Evolutionary conservation across 2,797 vertebrate genomes (phyloP).

Genomic region (Pseudochromis fuscus): DNA sequence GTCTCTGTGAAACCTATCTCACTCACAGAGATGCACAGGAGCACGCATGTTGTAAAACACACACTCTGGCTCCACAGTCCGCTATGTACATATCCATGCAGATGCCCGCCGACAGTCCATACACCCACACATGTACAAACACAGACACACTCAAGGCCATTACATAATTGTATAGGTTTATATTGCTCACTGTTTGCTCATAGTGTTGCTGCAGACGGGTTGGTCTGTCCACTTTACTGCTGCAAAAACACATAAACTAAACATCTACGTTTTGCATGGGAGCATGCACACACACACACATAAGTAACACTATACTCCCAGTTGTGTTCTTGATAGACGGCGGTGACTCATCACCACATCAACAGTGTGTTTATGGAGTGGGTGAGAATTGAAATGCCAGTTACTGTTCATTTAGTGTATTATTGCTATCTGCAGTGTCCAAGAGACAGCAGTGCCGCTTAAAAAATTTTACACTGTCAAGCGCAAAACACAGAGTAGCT

Average conservation of each 20-base stretch:
- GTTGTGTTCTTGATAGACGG: slow-evolving; percentile 55
- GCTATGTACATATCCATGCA: slow-evolving; percentile 53
- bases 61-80: slow-evolving; percentile 21
- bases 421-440: slow-evolving; percentile 62
- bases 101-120: slow-evolving; percentile 50
- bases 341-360: slow-evolving; percentile 74
- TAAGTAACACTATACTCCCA: slow-evolving; percentile 51
- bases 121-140: slow-evolving; percentile 66
- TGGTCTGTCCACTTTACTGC: slow-evolving; percentile 29
- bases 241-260: slow-evolving; percentile 39
- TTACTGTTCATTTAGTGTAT: slow-evolving; percentile 67
- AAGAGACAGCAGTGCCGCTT: slow-evolving; percentile 51
- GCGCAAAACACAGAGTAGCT: slow-evolving; percentile 37
- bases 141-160: slow-evolving; percentile 60
- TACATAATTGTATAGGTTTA: slow-evolving; percentile 70
- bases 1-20: slow-evolving; percentile 56
- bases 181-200: slow-evolving; percentile 25
- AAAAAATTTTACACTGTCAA: slow-evolving; percentile 33
- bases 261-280: slow-evolving; percentile 40
- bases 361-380: slow-evolving; percentile 63
- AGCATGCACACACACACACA: neutral
- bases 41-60: slow-evolving; percentile 55
- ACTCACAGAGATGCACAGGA: slow-evolving; percentile 34
- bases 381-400: slow-evolving; percentile 70
- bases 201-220: slow-evolving; percentile 39